Conservation (phyloP, 2,113 vertebrate genomes). For the Desmodus rotundus region DNA sequence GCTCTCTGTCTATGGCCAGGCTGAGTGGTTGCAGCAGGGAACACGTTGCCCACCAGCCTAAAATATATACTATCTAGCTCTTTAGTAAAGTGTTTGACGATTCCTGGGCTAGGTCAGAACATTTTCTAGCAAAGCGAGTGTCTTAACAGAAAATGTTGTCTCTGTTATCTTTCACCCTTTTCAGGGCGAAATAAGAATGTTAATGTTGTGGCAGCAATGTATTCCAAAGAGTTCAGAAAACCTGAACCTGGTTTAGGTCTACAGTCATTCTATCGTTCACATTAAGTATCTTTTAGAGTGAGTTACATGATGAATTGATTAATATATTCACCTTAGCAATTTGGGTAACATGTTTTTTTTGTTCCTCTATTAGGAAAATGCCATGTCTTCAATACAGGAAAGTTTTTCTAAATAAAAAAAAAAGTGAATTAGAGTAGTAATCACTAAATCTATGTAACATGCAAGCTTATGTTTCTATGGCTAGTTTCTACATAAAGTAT, state of each 20-base stretch:
- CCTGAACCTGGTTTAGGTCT: fast-evolving
- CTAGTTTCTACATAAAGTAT: neutral
- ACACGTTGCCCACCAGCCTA: fast-evolving
- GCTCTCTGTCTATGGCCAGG: fast-evolving
- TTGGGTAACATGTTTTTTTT: neutral
- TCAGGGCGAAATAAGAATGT: neutral
- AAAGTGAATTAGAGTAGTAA: neutral
- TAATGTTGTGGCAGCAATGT: neutral
- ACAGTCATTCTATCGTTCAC: fast-evolving
- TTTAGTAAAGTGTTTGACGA: neutral
- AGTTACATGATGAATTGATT: neutral
- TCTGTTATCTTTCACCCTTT: neutral
- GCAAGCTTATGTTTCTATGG: neutral
- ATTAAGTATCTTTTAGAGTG: too few species aligned
- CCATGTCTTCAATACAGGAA: neutral
- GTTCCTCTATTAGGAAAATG: neutral
- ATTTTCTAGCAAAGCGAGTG: neutral
- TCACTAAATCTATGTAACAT: neutral
- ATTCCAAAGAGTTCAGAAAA: neutral
- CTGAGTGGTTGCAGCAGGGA: neutral
- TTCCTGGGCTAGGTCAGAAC: neutral
- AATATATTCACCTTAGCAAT: neutral
- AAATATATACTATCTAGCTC: neutral
- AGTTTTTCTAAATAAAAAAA: neutral
- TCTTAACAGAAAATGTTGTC: neutral